Percentiles rank a stretch among this genome's conserved stretches.
These are phyloP conservation scores for Xestia sexstrigata DNA, from an alignment of 2,888 invertebrate species.

Conservation along the genomic window DNA sequence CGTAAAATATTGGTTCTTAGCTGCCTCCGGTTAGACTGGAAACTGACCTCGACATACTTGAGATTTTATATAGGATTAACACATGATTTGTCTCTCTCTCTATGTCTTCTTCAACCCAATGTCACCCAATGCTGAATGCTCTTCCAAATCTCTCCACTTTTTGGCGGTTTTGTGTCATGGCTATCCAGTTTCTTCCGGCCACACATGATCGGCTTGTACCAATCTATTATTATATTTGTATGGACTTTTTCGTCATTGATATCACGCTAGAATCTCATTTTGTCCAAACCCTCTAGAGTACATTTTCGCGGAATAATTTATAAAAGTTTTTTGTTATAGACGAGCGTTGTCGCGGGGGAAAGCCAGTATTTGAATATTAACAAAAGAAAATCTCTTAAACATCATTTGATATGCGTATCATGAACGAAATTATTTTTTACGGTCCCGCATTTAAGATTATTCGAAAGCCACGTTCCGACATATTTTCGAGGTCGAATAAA, in stretches of 20 bases:
- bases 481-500: slow-evolving; percentile 46
- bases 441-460: slow-evolving; percentile 48
- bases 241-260: not conserved
- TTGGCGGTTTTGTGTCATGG: too few relatives aligned
- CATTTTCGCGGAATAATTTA: not conserved
- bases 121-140: too few relatives aligned
- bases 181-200: too few relatives aligned
- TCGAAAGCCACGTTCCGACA: slow-evolving; percentile 16
- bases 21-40: not conserved
- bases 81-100: not conserved
- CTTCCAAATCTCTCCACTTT: too few relatives aligned
- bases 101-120: too few relatives aligned
- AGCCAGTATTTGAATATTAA: slow-evolving; percentile 2
- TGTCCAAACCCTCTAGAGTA: not conserved
- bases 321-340: not conserved
- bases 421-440: slow-evolving; percentile 60
- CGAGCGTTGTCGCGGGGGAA: not conserved
- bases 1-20: not conserved
- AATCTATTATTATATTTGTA: too few relatives aligned
- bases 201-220: too few relatives aligned
- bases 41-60: not conserved
- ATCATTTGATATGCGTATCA: slow-evolving; percentile 54
- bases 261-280: not conserved
- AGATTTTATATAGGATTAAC: not conserved
- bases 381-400: slow-evolving; percentile 17